phyloP scores from a whole-genome alignment of 2,113 vertebrate genomes.

The Crypturellus undulatus region DNA sequence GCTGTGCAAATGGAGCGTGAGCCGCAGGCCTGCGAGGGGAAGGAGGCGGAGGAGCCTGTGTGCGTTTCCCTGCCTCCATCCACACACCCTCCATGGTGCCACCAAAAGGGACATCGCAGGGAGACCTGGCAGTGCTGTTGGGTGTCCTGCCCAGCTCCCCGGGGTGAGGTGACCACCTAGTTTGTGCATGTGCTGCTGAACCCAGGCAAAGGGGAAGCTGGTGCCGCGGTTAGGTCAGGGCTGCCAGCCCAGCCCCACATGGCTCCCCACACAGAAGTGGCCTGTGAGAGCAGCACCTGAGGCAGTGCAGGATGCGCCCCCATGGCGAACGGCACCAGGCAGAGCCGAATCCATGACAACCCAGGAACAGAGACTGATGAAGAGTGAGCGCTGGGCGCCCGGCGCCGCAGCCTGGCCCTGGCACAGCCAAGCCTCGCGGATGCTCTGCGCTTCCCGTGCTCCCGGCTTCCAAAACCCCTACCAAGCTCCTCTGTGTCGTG shows the following conservation, averaged over 20 bases:
- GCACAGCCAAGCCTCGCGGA: not conserved
- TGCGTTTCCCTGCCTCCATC: constrained; percentile 31
- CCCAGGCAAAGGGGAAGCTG: not conserved
- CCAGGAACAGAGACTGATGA: not conserved
- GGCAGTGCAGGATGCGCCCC: not conserved
- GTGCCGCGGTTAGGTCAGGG: not conserved
- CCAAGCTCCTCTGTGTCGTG: not conserved
- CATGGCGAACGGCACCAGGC: not conserved
- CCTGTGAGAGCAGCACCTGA: not conserved
- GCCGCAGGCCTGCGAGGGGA: not conserved
- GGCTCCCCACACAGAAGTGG: fast-evolving
- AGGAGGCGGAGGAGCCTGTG: not conserved
- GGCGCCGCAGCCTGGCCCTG: not conserved
- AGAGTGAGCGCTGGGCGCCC: not conserved
- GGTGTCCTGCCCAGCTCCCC: not conserved
- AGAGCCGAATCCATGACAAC: constrained; percentile 59
- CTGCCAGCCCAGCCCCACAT: fast-evolving
- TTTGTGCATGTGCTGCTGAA: not conserved
- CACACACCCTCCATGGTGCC: constrained; percentile 25
- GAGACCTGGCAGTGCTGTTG: not conserved
- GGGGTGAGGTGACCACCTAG: not conserved
- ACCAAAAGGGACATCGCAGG: constrained; percentile 53
- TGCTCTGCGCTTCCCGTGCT: not conserved
- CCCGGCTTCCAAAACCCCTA: not conserved
- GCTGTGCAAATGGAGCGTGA: constrained; percentile 48